Base-by-base conservation (phyloP, 1,140 invertebrate species). In the Pseudoatta argentina region DNA sequence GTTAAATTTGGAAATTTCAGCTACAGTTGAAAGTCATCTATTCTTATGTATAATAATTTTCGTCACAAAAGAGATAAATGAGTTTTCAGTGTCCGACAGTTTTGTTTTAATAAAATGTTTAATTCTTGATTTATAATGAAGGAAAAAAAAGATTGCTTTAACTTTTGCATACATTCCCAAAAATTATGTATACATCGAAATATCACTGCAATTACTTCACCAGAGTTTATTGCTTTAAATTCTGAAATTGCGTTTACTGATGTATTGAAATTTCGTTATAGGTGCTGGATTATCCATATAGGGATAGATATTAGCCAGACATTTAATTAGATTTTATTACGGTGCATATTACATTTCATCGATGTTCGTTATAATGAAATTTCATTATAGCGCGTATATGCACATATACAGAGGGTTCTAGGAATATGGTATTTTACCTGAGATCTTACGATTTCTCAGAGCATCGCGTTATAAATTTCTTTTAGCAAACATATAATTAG, bases 261-360 rank as follows among this genome's bases (percentile, higher is more conserved):
- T 83, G 27, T 83, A 83, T 75, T 30, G 79, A 83, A 83, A 83
- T 83, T 83, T 61, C 57, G 69, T 83, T 83, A 83, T 51, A 61
- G 79, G 39, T 39, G 59, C 57, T 61, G 69, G 79, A 83, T 83
- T 83, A 82, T 72, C 79, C 79, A 72, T 72, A 61, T 75, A 83
- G 67, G 39, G 57, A 73, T 30, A 83, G 48, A 51, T 72, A 81
- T 81, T 83, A 83, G 79, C 69, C 69, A 34, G 79, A 24, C 79
- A 83, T 63, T 83, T 83, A 83, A 83, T 83, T 83, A 83, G 79
- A 83, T 83, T 83, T 83, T 83, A 83, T 83, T 83, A 83, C 79
- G 67, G 63, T 73, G 69, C 72, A 83, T 73, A 83, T 83, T 83
- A 48, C 79, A 83, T 83, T 83, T 83, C 71, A 51, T 83, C 79